Conservation (phyloP, 2,797 vertebrate species). For the Phataginus tetradactyla region DNA sequence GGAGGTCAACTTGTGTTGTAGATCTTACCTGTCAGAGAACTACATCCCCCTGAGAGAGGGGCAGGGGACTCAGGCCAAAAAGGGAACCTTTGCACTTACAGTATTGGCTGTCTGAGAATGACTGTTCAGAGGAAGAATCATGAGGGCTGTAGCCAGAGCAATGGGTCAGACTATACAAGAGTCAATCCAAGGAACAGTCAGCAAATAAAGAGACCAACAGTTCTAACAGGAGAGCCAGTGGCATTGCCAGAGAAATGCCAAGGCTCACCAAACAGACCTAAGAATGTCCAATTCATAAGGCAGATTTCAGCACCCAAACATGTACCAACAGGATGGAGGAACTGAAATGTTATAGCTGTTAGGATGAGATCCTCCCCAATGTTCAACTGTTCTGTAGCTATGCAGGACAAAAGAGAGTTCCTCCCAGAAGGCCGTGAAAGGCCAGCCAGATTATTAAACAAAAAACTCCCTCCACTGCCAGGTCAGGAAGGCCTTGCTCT, state of each 20-base stretch:
- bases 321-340: neutral
- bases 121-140: neutral
- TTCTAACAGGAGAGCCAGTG: neutral
- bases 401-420: neutral
- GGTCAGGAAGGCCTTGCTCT: neutral
- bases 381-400: neutral
- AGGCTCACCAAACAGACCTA: neutral
- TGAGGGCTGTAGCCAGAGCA: neutral
- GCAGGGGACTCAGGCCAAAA: neutral
- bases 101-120: neutral
- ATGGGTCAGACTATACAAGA: neutral
- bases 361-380: neutral
- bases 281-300: neutral
- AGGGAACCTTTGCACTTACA: neutral
- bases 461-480: neutral
- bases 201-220: slow-evolving; percentile 15
- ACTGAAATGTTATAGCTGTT: neutral
- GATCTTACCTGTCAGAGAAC: neutral
- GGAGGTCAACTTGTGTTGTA: neutral
- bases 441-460: neutral
- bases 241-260: neutral
- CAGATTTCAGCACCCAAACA: neutral
- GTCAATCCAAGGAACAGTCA: neutral
- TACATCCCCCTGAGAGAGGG: neutral
- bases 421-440: neutral